Evolutionary conservation across 2,113 vertebrate species (phyloP), one percentile per base, ranked within the genome.

Genomic region (Corythoichthys haematopterus): DNA sequence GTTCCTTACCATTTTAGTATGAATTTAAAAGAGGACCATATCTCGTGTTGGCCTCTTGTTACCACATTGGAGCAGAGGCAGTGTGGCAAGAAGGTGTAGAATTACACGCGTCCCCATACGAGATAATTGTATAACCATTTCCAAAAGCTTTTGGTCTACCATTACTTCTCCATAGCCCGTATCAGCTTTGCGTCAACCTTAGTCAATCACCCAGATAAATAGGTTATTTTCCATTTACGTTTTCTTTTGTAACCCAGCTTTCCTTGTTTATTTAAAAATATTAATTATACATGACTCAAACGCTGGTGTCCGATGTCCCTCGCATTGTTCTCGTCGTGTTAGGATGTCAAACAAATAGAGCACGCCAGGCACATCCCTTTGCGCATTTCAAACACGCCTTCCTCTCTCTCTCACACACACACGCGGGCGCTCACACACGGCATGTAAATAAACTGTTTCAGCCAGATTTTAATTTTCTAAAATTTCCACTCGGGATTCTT

Each of bases 211-310:
- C 52, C 8, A 20, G 20, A 28, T 8, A 33, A 8, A 4, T 20
- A 15, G 48, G 15, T 35, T 15, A 14, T 56, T 56, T 56, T 56
- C 6, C 15, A 14, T 40, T 36, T 4, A 10, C 3, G 2, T 15
- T 61, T 56, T 52, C 33, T 58, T 70, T 50, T 62, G 45, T 58
- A 65, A 59, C 28, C 5, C 1, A 6, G 3, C 10, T 37, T 48
- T 33, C 45, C 50, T 52, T 9, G 45, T 52, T 59, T 70, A 78
- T 61, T 68, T 28, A 28, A 28, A 28, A 6, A 72, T 57, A 75
- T 92, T 70, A 90, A 91, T 91, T 88, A 92, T 91, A 47, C 69
- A 91, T 83, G 45, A 38, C 9, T 61, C 65, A 75, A 33, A 67
- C 74, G 74, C 78, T 85, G 84, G 89, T 92, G 85, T 91, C 87